Evolutionary conservation across 2,888 invertebrate genomes (phyloP).

Genomic region (Phalera bucephala): DNA sequence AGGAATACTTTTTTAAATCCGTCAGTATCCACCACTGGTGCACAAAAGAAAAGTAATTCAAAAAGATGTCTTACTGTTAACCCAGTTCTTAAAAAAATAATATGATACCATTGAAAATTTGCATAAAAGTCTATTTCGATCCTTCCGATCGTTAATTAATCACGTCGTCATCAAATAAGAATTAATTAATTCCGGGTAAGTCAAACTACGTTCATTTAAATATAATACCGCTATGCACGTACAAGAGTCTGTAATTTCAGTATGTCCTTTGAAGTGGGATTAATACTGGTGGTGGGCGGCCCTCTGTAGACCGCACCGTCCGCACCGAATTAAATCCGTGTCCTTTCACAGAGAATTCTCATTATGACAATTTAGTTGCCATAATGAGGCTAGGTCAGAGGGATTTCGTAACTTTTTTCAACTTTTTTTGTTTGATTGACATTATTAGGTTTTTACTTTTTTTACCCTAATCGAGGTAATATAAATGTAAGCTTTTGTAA

Average conservation of each 20-base stretch:
- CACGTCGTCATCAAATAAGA: constrained; percentile 18
- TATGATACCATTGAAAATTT: too few species aligned
- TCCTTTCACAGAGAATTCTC: constrained; percentile 60
- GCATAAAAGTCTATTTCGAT: too few species aligned
- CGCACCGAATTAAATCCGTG: constrained; percentile 70
- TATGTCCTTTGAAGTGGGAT: constrained; percentile 77
- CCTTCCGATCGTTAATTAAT: too few species aligned
- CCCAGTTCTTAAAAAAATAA: too few species aligned
- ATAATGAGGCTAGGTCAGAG: constrained; percentile 44
- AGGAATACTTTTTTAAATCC: too few species aligned
- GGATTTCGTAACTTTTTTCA: constrained; percentile 21
- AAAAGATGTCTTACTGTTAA: too few species aligned
- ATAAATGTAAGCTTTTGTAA: too few species aligned
- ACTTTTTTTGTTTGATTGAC: constrained; percentile 4
- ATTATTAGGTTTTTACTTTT: too few species aligned
- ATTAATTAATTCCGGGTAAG: constrained; percentile 47
- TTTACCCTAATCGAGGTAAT: too few species aligned
- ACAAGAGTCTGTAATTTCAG: constrained; percentile 59
- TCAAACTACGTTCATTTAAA: constrained; percentile 48
- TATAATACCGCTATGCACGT: constrained; percentile 37
- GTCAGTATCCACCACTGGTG: too few species aligned
- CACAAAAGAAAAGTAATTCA: too few species aligned
- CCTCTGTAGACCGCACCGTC: constrained; percentile 45
- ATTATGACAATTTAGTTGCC: constrained; percentile 60
- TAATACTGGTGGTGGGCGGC: constrained; percentile 51